Evolutionary conservation across 2,113 vertebrate species (phyloP).

Genomic region (Ceyx margarethae): DNA sequence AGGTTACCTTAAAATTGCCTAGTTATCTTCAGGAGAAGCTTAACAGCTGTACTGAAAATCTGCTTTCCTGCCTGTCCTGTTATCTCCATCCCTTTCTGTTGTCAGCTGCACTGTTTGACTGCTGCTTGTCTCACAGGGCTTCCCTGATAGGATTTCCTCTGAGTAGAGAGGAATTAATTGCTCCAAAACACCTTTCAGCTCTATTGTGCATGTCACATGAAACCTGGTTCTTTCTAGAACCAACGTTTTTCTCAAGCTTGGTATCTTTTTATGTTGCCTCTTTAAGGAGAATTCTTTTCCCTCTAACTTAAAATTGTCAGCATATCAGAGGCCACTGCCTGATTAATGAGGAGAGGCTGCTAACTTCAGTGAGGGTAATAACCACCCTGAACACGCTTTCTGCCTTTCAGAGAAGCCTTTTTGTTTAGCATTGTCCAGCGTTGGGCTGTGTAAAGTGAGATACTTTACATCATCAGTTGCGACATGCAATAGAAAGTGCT

Average conservation of each 20-base stretch:
- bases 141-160: not conserved
- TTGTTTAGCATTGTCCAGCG: too few relatives aligned
- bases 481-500: not conserved
- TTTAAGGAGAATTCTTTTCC: not conserved
- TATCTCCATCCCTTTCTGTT: not conserved
- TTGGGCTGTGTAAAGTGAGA: not conserved
- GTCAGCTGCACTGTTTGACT: not conserved
- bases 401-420: not conserved
- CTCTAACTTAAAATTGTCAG: not conserved
- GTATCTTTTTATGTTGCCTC: not conserved
- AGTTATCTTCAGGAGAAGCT: not conserved
- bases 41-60: not conserved
- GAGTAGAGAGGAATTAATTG: too few relatives aligned
- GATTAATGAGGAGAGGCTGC: not conserved
- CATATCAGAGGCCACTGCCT: not conserved
- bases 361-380: not conserved
- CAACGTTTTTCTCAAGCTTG: accelerated
- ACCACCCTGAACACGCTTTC: accelerated
- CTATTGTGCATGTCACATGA: accelerated
- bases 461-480: too few relatives aligned
- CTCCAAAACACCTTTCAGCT: accelerated
- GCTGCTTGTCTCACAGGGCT: accelerated
- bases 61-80: not conserved
- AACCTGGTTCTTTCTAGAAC: not conserved
- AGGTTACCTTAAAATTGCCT: not conserved